Percentiles rank a stretch among this genome's conserved stretches.
Conservation (phyloP, 2,113 vertebrate genomes). For the Tachuris rubrigastra region DNA sequence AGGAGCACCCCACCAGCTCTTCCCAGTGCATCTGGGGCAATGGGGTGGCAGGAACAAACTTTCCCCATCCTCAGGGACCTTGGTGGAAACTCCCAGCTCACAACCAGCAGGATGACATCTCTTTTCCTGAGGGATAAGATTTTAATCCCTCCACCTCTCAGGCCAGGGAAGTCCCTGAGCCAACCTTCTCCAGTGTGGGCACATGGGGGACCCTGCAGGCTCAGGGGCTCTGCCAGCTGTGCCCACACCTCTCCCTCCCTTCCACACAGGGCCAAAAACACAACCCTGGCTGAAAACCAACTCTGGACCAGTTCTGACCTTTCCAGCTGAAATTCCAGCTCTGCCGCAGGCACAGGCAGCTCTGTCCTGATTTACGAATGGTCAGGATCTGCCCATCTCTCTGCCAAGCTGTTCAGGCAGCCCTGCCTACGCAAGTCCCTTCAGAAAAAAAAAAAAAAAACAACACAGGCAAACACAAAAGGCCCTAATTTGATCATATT, state of each 20-base stretch:
- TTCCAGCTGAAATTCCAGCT: neutral
- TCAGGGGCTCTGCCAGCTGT: neutral
- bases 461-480: neutral
- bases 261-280: neutral
- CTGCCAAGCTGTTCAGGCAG: neutral
- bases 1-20: neutral
- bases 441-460: neutral
- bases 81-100: neutral
- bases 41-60: neutral
- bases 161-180: neutral
- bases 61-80: neutral
- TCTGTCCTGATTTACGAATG: neutral
- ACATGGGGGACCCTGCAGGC: rapidly evolving
- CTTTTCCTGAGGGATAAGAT: neutral
- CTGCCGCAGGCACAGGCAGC: neutral
- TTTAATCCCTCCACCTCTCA: neutral
- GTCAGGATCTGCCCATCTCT: neutral
- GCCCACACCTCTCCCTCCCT: neutral
- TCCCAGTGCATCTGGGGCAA: neutral
- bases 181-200: rapidly evolving
- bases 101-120: rapidly evolving
- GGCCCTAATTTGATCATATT: conserved; percentile 14
- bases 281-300: neutral
- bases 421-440: neutral
- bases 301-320: neutral